Conservation (phyloP, 2,797 vertebrate species). For the Poeciliopsis gracilis region DNA sequence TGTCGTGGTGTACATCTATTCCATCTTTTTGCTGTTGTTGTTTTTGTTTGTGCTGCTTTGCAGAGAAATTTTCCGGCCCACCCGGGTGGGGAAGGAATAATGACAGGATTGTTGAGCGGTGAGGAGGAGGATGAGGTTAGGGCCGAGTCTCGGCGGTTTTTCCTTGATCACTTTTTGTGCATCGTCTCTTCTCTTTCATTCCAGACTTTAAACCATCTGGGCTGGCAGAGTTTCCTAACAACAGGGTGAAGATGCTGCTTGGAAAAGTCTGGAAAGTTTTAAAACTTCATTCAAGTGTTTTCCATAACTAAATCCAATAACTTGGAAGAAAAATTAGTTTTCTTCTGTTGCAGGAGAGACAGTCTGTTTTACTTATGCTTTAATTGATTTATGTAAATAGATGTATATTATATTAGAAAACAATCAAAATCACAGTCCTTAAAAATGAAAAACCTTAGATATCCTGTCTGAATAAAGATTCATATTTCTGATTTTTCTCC, state of each 20-base stretch:
- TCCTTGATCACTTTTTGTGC: conserved; percentile 36
- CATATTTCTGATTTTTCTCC: not conserved
- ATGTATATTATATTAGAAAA: not conserved
- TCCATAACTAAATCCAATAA: not conserved
- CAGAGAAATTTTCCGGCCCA: conserved; percentile 73
- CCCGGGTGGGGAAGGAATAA: conserved; percentile 68
- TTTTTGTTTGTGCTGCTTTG: conserved; percentile 62
- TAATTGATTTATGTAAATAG: not conserved
- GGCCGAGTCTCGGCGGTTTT: conserved; percentile 38
- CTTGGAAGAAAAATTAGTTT: not conserved
- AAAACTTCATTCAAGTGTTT: not conserved
- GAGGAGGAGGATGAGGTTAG: conserved; percentile 58
- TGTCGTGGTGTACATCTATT: conserved; percentile 24
- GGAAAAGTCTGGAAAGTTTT: not conserved
- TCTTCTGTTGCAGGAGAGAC: not conserved
- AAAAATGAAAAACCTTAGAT: not conserved
- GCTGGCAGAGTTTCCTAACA: not conserved
- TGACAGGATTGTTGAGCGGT: conserved; percentile 68
- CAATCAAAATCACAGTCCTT: not conserved
- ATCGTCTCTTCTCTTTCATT: conserved; percentile 15
- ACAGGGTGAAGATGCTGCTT: not conserved
- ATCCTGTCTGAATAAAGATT: not conserved
- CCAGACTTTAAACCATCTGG: conserved; percentile 8
- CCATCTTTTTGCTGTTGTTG: conserved; percentile 51
- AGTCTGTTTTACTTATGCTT: not conserved